Percentiles rank a stretch among this genome's conserved stretches.
Conservation (phyloP, 92 coral and sea anemone genomes). For the Desmophyllum pertusum region DNA sequence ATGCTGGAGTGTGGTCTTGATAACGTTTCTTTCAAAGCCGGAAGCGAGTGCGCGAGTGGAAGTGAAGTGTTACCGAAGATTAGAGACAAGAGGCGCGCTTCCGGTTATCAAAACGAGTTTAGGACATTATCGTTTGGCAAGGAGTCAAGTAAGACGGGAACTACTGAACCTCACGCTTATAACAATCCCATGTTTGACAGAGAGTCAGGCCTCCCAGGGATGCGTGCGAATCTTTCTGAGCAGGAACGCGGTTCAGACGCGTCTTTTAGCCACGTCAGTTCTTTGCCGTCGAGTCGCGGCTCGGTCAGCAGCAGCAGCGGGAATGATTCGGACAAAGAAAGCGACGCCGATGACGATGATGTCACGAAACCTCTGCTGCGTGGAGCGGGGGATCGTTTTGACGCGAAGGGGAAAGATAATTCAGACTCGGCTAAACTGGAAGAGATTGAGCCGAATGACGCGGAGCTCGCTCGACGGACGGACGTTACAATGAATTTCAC, state of each 20-base stretch:
- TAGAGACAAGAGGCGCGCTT: conserved; percentile 52
- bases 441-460: conserved; percentile 45
- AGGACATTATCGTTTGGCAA: conserved; percentile 16
- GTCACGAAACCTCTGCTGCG: conserved; percentile 44
- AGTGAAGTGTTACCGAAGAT: conserved; percentile 72
- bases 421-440: not conserved
- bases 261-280: conserved; percentile 71
- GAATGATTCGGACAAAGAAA: conserved; percentile 88
- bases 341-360: conserved; percentile 77
- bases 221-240: conserved; percentile 40
- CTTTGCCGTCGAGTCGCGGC: conserved; percentile 71
- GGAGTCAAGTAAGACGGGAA: not conserved
- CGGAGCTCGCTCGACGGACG: conserved; percentile 79
- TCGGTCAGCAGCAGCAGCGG: conserved; percentile 75
- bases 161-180: conserved; percentile 61
- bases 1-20: conserved; percentile 97
- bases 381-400: conserved; percentile 2
- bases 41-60: conserved; percentile 86
- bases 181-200: conserved; percentile 72
- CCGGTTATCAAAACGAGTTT: conserved; percentile 7
- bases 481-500: conserved; percentile 73
- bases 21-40: conserved; percentile 76
- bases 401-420: conserved; percentile 6
- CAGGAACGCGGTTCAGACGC: conserved; percentile 56
- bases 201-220: conserved; percentile 51